Base-by-base conservation (phyloP, 2,888 invertebrate species). In the Schrankia costaestrigalis region DNA sequence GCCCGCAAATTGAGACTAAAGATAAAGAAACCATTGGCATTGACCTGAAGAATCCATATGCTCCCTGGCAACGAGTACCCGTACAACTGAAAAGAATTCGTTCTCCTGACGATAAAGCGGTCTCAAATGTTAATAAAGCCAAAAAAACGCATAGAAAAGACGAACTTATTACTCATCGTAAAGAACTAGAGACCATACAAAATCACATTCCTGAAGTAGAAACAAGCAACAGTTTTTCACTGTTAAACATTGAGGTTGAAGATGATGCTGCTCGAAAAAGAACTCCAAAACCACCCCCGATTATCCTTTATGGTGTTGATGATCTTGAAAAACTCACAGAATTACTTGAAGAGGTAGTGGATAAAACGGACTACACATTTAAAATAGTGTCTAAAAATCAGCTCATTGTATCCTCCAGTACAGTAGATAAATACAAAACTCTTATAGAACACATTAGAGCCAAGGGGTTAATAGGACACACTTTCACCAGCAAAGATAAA, bases 201-300 rank as follows among this genome's bases (percentile, higher is more conserved):
- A 12, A 32, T 3, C 18, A 27, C 9, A 4, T 26, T 2, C 26
- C 26, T 17, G 11, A 18, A 11, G 11, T 27, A 9, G 21, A 29
- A 18, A 21, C 21, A 14, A 29, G 22, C 12, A 28, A 28, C n/a
- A 19, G 19, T 3, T 28, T 28, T 4, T 18, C 28, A 2, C 4
- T 28, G 8, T 19, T 28, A 5, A n/a, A 19, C 9, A 11, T 11
- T 11, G 11, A 27, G 8, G 8, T 25, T 2, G 27, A 27, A 3
- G 11, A 2, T 11, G 2, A 9, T 6, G 4, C 19, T 2, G 5
- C 11, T 11, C 13, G n/a, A 18, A 27, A 27, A 18, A 17, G 18
- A n/a, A 28, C 11, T 11, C 10, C 28, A 19, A 29, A 29, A 22
- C 29, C 29, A 13, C 29, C 29, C 3, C 18, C 30, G 1, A 30